These are phyloP conservation scores for Rhadinocentrus ornatus DNA, from an alignment of 2,797 vertebrate genomes.

Conservation along the genomic window DNA sequence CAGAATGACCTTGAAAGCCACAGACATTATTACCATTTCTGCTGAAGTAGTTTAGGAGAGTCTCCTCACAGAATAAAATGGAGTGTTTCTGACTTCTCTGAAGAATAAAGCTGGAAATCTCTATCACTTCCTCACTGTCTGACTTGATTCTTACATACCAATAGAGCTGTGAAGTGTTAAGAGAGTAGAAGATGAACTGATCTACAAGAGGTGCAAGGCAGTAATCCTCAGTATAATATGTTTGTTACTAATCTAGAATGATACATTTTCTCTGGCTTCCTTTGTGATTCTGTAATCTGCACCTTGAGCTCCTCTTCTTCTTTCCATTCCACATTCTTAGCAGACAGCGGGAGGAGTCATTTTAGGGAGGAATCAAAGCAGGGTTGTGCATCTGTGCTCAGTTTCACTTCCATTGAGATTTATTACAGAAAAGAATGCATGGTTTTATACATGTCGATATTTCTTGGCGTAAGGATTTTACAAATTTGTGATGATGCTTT, in stretches of 20 bases:
- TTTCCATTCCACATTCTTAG: too few relatives aligned
- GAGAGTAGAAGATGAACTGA: neutral
- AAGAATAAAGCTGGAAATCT: neutral
- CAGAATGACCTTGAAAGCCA: slow-evolving; percentile 44
- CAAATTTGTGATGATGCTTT: too few relatives aligned
- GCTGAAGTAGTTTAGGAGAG: slow-evolving; percentile 41
- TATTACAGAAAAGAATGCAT: neutral
- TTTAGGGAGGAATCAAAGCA: neutral
- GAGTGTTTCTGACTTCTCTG: slow-evolving; percentile 5
- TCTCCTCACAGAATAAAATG: slow-evolving; percentile 6
- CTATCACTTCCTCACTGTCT: neutral
- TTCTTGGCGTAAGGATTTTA: neutral
- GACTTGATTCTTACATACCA: neutral
- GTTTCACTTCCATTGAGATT: too few relatives aligned
- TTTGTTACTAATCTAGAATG: neutral
- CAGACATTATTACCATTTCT: slow-evolving; percentile 36
- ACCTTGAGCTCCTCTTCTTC: neutral
- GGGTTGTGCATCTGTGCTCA: neutral
- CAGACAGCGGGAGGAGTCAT: neutral
- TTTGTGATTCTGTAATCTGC: neutral
- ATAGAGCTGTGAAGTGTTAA: neutral
- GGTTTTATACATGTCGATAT: neutral
- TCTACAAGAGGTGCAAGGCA: neutral
- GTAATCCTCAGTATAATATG: neutral
- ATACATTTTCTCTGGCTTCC: neutral